A percentile compares a stretch with the other conserved stretches of the same genome.
Conservation (phyloP, 2,113 vertebrate species). For the Mesocricetus auratus region DNA sequence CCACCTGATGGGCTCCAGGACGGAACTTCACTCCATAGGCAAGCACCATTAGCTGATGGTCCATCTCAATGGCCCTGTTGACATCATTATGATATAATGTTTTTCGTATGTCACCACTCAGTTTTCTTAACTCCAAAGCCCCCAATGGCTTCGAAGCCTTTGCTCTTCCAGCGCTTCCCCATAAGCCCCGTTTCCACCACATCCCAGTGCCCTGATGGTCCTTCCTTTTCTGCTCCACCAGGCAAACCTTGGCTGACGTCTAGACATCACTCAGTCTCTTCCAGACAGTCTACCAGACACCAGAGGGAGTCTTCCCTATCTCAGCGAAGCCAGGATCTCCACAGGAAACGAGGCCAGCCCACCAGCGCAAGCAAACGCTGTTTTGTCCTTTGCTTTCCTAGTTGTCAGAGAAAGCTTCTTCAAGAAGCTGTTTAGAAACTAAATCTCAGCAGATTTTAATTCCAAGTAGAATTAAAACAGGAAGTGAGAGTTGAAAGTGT, state of each 20-base stretch:
- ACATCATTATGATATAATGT: not conserved
- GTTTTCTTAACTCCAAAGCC: no score
- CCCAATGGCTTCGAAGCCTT: not conserved
- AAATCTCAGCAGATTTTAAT: constrained; percentile 75
- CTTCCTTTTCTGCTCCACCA: no score
- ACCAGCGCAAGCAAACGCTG: not conserved
- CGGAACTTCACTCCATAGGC: not conserved
- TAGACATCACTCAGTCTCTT: not conserved
- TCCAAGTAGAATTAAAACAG: constrained; percentile 76
- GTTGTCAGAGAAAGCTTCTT: constrained; percentile 34
- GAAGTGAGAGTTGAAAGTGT: constrained; percentile 66
- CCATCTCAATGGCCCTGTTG: not conserved
- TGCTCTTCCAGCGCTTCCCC: not conserved
- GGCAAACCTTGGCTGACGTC: not conserved
- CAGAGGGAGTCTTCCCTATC: not conserved
- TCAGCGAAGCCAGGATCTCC: not conserved
- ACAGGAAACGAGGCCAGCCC: accelerated
- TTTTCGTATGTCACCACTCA: not conserved
- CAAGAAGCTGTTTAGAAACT: constrained; percentile 35
- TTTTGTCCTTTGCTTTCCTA: not conserved
- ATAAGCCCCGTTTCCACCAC: not conserved
- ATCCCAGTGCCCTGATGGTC: not conserved
- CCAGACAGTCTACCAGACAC: not conserved
- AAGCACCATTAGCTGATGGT: no score
- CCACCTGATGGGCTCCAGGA: not conserved